phyloP scores from a whole-genome alignment of 2,113 vertebrate species.

The Daubentonia madagascariensis region DNA sequence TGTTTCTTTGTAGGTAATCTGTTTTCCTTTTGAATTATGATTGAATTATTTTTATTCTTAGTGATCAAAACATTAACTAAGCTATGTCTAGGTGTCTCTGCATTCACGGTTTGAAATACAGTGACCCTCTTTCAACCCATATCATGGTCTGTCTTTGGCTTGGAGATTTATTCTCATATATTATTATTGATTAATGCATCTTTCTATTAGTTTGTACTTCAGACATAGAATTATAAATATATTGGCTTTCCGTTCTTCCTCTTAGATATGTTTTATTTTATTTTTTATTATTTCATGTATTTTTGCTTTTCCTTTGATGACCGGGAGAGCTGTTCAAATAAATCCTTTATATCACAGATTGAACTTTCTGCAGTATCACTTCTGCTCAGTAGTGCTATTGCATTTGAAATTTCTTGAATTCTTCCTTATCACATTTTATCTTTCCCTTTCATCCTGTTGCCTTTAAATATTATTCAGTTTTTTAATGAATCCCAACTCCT shows the following conservation, averaged over 20 bases:
- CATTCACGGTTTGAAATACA: neutral
- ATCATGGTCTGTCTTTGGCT: neutral
- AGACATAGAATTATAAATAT: neutral
- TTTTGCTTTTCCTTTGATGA: neutral
- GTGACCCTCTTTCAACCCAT: neutral
- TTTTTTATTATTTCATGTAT: neutral
- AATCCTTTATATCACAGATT: neutral
- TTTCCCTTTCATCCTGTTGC: neutral
- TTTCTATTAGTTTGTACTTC: neutral
- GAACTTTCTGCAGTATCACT: neutral
- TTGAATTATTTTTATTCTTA: neutral
- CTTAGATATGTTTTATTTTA: neutral
- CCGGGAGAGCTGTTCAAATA: neutral
- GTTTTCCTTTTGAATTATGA: neutral
- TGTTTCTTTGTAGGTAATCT: neutral
- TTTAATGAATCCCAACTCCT: neutral
- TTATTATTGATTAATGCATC: neutral
- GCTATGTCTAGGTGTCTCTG: neutral
- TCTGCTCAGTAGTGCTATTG: neutral
- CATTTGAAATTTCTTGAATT: neutral
- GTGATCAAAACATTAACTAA: neutral
- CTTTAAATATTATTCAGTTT: neutral
- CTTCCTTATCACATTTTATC: neutral
- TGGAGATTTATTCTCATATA: neutral
- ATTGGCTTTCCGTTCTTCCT: neutral